These are phyloP conservation scores for Microtus montanus DNA, from an alignment of 2,113 vertebrate genomes.

Conservation along the genomic window DNA sequence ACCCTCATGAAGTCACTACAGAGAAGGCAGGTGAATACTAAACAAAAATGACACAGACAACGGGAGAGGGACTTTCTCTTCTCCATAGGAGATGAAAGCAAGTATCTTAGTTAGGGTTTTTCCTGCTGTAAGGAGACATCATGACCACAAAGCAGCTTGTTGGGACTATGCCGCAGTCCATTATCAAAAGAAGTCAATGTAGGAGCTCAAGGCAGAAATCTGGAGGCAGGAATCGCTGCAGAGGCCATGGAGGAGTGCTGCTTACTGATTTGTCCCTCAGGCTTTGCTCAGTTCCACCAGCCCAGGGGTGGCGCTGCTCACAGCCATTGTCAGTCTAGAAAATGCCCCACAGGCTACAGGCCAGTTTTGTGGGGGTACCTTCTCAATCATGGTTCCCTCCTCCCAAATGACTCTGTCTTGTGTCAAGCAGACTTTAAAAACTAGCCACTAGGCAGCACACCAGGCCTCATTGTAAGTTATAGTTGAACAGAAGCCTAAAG, in stretches of 20 bases:
- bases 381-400: not conserved
- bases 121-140: not conserved
- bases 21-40: not conserved
- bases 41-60: not conserved
- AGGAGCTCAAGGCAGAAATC: not conserved
- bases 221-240: not conserved
- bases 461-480: not conserved
- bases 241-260: not conserved
- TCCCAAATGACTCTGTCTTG: not conserved
- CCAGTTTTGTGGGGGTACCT: not conserved
- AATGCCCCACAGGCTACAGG: not conserved
- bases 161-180: not conserved
- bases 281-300: not conserved
- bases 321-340: not conserved
- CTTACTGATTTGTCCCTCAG: not conserved
- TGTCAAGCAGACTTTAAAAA: not conserved
- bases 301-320: not conserved
- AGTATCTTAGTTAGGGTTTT: not conserved
- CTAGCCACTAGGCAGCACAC: not conserved
- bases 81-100: not conserved
- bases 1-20: not conserved
- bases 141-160: not conserved
- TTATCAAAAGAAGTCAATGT: not conserved
- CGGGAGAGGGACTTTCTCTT: too few relatives aligned
- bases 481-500: not conserved